These are phyloP conservation scores for Malthinus flaveolus DNA, from an alignment of 2,888 invertebrate genomes.

Conservation along the genomic window DNA sequence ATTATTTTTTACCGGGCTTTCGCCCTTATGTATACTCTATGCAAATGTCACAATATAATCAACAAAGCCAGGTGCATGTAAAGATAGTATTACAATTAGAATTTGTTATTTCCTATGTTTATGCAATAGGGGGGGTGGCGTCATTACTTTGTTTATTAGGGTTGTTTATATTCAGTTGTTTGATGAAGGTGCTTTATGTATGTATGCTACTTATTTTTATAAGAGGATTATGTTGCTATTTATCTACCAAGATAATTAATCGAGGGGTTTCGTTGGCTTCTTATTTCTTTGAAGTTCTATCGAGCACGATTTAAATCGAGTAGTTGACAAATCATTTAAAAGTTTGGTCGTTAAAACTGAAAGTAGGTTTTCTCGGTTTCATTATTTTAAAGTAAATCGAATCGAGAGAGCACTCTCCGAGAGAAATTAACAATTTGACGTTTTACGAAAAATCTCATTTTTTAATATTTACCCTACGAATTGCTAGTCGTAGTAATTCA, in stretches of 20 bases:
- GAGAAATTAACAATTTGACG: too few species aligned
- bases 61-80: constrained; percentile 39
- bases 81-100: constrained; percentile 29
- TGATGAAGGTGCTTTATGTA: constrained; percentile 14
- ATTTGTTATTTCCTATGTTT: constrained; percentile 34
- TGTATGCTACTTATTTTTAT: constrained; percentile 14
- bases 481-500: too few species aligned
- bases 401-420: too few species aligned
- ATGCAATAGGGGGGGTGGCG: constrained; percentile 30
- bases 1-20: constrained; percentile 30
- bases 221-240: constrained; percentile 20
- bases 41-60: constrained; percentile 12
- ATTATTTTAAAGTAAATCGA: too few species aligned
- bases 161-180: constrained; percentile 18
- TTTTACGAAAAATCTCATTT: too few species aligned
- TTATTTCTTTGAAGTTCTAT: too few species aligned
- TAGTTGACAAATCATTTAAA: too few species aligned
- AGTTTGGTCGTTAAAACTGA: too few species aligned
- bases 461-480: too few species aligned
- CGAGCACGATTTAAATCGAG: too few species aligned
- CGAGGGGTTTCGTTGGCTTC: neutral
- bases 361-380: too few species aligned
- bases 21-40: constrained; percentile 23
- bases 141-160: constrained; percentile 12
- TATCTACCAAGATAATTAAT: constrained; percentile 20